Conservation (phyloP, 2,113 vertebrate species). For the Dunckerocampus dactyliophorus region DNA sequence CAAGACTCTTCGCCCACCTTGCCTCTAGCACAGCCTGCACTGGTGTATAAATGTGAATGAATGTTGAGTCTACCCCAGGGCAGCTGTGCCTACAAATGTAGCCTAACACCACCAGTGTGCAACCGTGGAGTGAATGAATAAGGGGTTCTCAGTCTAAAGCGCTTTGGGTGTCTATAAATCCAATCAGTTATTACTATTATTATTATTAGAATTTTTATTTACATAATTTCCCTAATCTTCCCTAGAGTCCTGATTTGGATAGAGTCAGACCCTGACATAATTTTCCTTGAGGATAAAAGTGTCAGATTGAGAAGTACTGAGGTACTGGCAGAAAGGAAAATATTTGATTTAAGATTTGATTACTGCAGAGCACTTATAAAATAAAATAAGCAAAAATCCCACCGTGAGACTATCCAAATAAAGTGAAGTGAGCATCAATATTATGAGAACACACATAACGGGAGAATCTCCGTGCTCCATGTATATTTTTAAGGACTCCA, state of each 20-base stretch:
- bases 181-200: no score
- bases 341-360: conserved; percentile 69
- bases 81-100: no score
- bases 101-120: no score
- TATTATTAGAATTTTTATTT: conserved; percentile 53
- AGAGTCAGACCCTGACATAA: conserved; percentile 27
- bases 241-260: conserved; percentile 45
- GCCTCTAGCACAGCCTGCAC: not conserved
- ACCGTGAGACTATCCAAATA: conserved; percentile 63
- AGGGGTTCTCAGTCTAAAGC: no score
- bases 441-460: conserved; percentile 62
- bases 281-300: conserved; percentile 41
- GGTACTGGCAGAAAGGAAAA: conserved; percentile 55
- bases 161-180: no score
- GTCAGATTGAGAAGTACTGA: conserved; percentile 31
- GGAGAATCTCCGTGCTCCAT: conserved; percentile 34
- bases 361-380: conserved; percentile 61
- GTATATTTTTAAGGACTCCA: conserved; percentile 52
- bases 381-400: conserved; percentile 63
- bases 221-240: conserved; percentile 68
- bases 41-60: not conserved
- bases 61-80: no score
- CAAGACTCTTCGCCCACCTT: not conserved
- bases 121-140: no score
- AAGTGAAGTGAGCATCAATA: conserved; percentile 53